These are phyloP conservation scores for Zeus faber DNA, from an alignment of 2,113 vertebrate genomes.

Conservation along the genomic window DNA sequence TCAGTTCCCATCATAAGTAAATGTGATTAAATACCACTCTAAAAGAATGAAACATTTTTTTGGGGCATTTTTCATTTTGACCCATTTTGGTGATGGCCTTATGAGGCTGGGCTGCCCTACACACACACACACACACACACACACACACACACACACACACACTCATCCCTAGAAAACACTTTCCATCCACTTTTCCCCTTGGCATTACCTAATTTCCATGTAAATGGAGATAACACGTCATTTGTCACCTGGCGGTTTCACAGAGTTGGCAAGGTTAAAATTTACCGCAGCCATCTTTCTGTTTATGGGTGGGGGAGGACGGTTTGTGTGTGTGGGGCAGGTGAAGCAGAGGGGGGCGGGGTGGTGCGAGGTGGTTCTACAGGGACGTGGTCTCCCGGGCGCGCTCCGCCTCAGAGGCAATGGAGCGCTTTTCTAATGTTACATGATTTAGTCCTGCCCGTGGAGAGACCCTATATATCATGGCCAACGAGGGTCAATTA, in stretches of 20 bases:
- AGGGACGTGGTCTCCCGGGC: slow-evolving; percentile 31
- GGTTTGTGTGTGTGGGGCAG: slow-evolving; percentile 32
- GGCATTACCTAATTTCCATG: slow-evolving; percentile 62
- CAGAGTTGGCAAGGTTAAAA: slow-evolving; percentile 39
- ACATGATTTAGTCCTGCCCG: slow-evolving; percentile 64
- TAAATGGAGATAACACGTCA: slow-evolving; percentile 47
- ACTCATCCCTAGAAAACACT: slow-evolving; percentile 24
- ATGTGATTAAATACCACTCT: too few species aligned
- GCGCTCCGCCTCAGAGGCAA: slow-evolving; percentile 41
- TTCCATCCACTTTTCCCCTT: slow-evolving; percentile 24
- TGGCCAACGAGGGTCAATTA: slow-evolving; percentile 67
- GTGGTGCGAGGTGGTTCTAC: slow-evolving; percentile 12
- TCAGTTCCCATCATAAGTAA: too few species aligned
- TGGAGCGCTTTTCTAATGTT: slow-evolving; percentile 51
- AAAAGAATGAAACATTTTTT: too few species aligned
- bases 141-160: too few species aligned
- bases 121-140: too few species aligned
- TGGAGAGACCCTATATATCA: slow-evolving; percentile 62
- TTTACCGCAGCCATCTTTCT: slow-evolving; percentile 42
- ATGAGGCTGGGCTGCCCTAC: too few species aligned
- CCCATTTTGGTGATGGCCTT: too few species aligned
- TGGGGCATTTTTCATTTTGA: too few species aligned
- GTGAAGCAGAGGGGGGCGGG: slow-evolving; percentile 35
- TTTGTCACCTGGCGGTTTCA: slow-evolving; percentile 52
- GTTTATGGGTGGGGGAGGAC: too few species aligned